phyloP scores from a whole-genome alignment of 2,888 invertebrate species.

The Orgyia antiqua region DNA sequence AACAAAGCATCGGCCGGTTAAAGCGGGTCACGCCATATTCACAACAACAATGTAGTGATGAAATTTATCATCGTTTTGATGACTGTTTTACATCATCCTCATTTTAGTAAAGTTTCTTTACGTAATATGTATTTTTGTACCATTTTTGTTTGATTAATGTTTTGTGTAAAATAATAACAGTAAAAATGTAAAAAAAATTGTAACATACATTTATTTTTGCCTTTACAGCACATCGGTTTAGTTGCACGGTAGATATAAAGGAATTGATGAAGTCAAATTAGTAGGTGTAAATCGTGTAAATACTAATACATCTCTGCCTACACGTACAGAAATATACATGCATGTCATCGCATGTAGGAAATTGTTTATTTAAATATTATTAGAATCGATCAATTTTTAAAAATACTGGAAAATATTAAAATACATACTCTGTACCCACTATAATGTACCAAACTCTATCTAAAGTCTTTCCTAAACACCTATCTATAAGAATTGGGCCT shows the following conservation, averaged over 20 bases:
- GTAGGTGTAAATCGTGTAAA: background rate
- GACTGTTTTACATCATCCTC: conserved; percentile 32
- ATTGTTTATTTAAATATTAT: no score
- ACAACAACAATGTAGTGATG: conserved; percentile 53
- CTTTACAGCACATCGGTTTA: no score
- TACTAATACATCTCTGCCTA: background rate
- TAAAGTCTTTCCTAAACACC: no score
- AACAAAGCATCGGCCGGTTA: conserved; percentile 54
- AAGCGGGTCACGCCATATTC: conserved; percentile 53
- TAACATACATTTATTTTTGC: no score
- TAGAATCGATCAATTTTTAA: no score
- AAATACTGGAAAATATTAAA: no score
- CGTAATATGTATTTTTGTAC: background rate
- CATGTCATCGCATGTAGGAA: no score
- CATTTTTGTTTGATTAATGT: background rate
- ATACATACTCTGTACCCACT: no score
- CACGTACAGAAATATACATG: no score
- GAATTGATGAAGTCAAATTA: background rate
- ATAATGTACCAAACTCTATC: no score
- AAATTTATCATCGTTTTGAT: conserved; percentile 52
- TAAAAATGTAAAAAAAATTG: no score
- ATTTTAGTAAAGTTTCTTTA: conserved; percentile 8
- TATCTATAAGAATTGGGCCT: no score
- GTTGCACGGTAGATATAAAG: background rate
- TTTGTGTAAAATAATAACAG: background rate